Evolutionary conservation across 2,113 vertebrate species (phyloP).

Genomic region (Ptychochromis oligacanthus): DNA sequence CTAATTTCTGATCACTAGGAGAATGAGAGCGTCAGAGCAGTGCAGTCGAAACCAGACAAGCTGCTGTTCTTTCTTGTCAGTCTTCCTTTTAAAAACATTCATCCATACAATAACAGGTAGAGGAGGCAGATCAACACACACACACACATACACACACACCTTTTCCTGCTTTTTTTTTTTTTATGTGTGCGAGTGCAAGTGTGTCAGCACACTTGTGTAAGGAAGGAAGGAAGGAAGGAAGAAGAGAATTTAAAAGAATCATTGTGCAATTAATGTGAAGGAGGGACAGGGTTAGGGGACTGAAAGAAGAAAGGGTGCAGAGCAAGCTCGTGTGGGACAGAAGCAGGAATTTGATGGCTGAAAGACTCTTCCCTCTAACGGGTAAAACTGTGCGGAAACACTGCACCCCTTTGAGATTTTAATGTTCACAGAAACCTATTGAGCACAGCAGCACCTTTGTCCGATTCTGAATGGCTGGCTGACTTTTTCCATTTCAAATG

Average conservation of each 20-base stretch:
- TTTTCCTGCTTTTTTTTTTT: slow-evolving; percentile 38
- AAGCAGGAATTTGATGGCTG: slow-evolving; percentile 29
- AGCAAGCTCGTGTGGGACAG: slow-evolving; percentile 18
- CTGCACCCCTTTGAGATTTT: slow-evolving; percentile 2
- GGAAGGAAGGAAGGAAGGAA: slow-evolving; percentile 51
- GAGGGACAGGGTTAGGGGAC: neutral
- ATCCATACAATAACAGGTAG: slow-evolving; percentile 19
- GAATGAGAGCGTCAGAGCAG: neutral
- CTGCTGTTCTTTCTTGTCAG: neutral
- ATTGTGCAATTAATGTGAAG: slow-evolving; percentile 43
- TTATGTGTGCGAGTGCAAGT: neutral
- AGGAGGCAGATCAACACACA: neutral
- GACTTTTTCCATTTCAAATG: neutral
- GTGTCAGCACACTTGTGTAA: slow-evolving; percentile 33
- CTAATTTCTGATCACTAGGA: too few relatives aligned
- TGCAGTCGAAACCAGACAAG: neutral
- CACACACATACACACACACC: slow-evolving; percentile 20
- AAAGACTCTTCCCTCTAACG: slow-evolving; percentile 12
- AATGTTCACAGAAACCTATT: neutral
- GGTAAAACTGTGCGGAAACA: neutral
- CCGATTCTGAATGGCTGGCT: neutral
- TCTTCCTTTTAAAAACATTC: slow-evolving; percentile 46
- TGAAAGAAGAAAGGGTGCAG: slow-evolving; percentile 12
- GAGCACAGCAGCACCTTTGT: slow-evolving; percentile 33
- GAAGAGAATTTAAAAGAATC: slow-evolving; percentile 50